Percentiles rank a stretch among this genome's conserved stretches.
Evolutionary conservation across 2,888 invertebrate species (phyloP).

Genomic region (Petrophora chlorosata): DNA sequence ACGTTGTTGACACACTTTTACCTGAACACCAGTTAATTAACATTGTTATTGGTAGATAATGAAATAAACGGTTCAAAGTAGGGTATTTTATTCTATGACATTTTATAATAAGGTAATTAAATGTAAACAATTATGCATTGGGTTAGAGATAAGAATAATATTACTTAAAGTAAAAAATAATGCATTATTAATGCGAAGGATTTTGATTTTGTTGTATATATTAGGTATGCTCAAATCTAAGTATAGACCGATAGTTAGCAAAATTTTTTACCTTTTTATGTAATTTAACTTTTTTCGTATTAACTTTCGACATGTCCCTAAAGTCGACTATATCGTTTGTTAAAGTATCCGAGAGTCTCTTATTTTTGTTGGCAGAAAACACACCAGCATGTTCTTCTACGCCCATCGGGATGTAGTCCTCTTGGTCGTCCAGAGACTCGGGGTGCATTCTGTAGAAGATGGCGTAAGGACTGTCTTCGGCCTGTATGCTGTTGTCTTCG

Average conservation of each 20-base stretch:
- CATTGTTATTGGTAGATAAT: no score
- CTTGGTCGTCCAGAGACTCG: constrained; percentile 43
- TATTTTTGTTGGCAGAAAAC: constrained; percentile 15
- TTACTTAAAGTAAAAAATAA: no score
- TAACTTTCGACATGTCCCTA: constrained; percentile 9
- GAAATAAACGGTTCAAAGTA: no score
- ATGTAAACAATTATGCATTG: constrained; percentile 1
- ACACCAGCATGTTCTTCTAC: constrained; percentile 32
- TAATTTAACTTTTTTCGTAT: constrained; percentile 19
- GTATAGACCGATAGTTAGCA: constrained; percentile 1
- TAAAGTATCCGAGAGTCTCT: constrained; percentile 15
- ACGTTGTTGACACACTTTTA: no score
- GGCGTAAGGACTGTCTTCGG: constrained; percentile 54
- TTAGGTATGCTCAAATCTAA: background rate
- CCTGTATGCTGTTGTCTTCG: constrained; percentile 43
- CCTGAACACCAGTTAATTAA: no score
- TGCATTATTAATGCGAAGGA: background rate
- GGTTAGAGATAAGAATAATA: background rate
- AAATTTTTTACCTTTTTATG: constrained; percentile 31
- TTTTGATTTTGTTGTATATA: no score
- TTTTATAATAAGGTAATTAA: background rate
- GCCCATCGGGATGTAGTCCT: constrained; percentile 34
- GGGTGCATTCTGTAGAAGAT: constrained; percentile 61
- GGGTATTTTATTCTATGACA: background rate
- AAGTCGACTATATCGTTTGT: constrained; percentile 9